Base-by-base conservation (phyloP, 2,797 vertebrate species). In the Lithobates pipiens region DNA sequence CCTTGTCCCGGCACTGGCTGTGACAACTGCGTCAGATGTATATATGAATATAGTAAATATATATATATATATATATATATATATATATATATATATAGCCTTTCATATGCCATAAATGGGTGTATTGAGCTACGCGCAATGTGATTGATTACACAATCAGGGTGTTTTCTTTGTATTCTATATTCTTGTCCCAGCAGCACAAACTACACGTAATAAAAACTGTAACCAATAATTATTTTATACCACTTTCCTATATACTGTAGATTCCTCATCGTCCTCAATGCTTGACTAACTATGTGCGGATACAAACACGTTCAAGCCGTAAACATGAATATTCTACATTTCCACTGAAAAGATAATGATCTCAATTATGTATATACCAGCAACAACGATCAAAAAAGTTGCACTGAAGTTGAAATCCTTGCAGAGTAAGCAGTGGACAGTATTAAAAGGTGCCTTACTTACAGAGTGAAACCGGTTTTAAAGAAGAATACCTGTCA, bases 231-330 rank as follows among this genome's bases (percentile, higher is more conserved):
- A 25, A 67, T 67, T 67, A 67, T 67, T 67, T 27, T 10, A 67
- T 67, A 10, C 16, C 21, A 9, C 21, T 61, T 61, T 21, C 21
- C 18, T 9, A 23, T 23, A 61, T 23, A 61, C 54, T 18, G 27
- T 67, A 29, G 65, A 67, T 67, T 29, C 39, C 4, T 29, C 8
- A 25, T 36, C 76, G 65, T 25, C 42, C 15, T 63, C 1, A 21
- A 10, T 32, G 42, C 44, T n/a, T 79, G 65, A 54, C 54, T n/a
- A 70, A 54, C 65, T 50, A 70, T 3, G 44, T 54, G 67, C 67
- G 68, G 27, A 80, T 80, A 80, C 44, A 71, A 70, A 54, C 67
- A 80, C 46, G 67, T 57, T 36, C 18, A 15, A 36, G 7, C 23
- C 16, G 63, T 46, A 44, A 44, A 46, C 27, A 29, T 10, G 27